Evolutionary conservation across 2,888 invertebrate species (phyloP).

Genomic region (Alcis repandata): DNA sequence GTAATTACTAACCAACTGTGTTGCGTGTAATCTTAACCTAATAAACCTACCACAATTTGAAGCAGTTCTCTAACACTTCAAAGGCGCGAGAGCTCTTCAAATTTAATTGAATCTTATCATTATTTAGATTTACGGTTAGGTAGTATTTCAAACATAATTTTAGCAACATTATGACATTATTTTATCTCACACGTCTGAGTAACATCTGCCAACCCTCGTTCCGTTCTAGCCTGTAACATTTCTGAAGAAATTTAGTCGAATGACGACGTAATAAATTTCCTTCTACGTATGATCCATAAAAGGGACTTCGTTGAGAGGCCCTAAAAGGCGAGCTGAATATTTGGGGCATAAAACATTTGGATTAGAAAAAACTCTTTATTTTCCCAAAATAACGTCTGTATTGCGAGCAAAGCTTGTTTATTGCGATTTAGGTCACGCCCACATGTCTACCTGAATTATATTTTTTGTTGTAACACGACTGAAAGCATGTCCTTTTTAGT

Average conservation of each 20-base stretch:
- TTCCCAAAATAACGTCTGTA: constrained; percentile 8
- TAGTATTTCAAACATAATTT: constrained; percentile 6
- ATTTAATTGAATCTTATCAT: not conserved
- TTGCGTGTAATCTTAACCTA: no score
- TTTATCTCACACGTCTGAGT: constrained; percentile 47
- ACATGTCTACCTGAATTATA: not conserved
- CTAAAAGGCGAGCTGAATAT: constrained; percentile 39
- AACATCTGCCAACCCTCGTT: constrained; percentile 74
- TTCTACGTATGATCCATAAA: constrained; percentile 74
- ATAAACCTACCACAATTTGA: no score
- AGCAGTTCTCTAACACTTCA: no score
- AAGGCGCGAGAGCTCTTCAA: no score
- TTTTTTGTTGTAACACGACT: no score
- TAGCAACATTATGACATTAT: constrained; percentile 31
- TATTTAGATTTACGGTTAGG: not conserved
- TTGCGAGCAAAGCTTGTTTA: not conserved
- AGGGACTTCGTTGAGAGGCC: constrained; percentile 40
- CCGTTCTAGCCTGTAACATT: constrained; percentile 66
- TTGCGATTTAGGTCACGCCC: not conserved
- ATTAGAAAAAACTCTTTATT: constrained; percentile 25
- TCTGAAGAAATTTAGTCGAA: constrained; percentile 72
- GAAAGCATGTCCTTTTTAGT: no score
- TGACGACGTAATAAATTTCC: constrained; percentile 74
- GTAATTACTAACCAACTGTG: no score
- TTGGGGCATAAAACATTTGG: constrained; percentile 34